Percentiles rank a stretch among this genome's conserved stretches.
phyloP scores from a whole-genome alignment of 2,113 vertebrate genomes.

The Xyrauchen texanus region DNA sequence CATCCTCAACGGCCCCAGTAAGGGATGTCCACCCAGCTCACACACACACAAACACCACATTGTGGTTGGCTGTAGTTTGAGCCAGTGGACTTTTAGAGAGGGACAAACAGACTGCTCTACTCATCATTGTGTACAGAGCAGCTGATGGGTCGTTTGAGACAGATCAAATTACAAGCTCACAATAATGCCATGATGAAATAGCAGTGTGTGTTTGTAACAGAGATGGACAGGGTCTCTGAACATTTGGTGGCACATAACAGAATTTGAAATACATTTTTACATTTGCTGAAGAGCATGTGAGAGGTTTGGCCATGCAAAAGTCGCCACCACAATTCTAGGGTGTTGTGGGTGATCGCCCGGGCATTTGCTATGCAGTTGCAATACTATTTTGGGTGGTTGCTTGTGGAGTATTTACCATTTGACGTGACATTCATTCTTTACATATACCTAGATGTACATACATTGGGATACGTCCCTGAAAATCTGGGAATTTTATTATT shows the following conservation, averaged over 20 bases:
- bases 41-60: not conserved
- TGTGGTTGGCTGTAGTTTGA: not conserved
- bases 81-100: not conserved
- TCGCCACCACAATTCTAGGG: not conserved
- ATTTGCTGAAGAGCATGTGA: not conserved
- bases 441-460: no score
- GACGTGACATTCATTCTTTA: no score
- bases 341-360: not conserved
- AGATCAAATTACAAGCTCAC: constrained; percentile 11
- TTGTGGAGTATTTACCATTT: no score
- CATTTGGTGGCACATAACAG: not conserved
- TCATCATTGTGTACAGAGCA: constrained; percentile 19
- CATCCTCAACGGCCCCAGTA: constrained; percentile 40
- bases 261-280: not conserved
- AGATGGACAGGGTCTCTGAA: not conserved
- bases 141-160: not conserved
- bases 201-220: not conserved
- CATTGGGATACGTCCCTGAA: no score
- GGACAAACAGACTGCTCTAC: constrained; percentile 29
- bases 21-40: no score
- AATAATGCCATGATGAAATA: not conserved
- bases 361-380: not conserved
- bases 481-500: no score
- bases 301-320: not conserved
- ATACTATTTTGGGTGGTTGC: no score